A percentile compares a stretch with the other conserved stretches of the same genome.
phyloP scores from a whole-genome alignment of 2,888 invertebrate species.

The Acleris emargana region DNA sequence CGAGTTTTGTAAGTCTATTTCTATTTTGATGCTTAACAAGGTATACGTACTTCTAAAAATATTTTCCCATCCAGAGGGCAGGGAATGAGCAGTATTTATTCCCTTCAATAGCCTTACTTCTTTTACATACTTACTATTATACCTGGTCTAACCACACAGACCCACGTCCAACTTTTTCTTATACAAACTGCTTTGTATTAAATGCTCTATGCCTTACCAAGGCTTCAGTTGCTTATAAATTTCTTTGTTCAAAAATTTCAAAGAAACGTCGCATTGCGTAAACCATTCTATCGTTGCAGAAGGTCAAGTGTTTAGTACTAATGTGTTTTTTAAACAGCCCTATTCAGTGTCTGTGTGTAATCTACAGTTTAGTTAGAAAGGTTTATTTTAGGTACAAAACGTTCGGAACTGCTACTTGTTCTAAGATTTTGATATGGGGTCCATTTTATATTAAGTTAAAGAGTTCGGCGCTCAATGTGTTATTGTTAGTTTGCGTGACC shows the following conservation, averaged over 20 bases:
- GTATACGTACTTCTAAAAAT: too few relatives aligned
- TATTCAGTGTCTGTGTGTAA: constrained; percentile 9
- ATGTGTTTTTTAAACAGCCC: constrained; percentile 21
- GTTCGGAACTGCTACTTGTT: neutral
- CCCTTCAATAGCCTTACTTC: too few relatives aligned
- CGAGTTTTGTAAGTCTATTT: neutral
- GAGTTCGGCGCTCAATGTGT: neutral
- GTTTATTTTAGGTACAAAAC: constrained; percentile 1
- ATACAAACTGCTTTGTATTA: neutral
- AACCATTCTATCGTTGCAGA: constrained; percentile 38
- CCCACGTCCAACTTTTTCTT: neutral
- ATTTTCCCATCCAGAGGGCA: too few relatives aligned
- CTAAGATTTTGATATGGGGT: neutral
- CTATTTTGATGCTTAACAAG: neutral
- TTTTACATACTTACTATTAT: too few relatives aligned
- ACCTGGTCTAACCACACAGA: too few relatives aligned
- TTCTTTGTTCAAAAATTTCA: constrained; percentile 31
- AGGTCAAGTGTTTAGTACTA: constrained; percentile 24
- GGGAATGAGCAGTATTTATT: too few relatives aligned
- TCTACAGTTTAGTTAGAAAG: constrained; percentile 5
- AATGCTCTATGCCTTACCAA: constrained; percentile 27
- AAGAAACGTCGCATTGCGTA: constrained; percentile 59
- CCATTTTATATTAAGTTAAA: too few relatives aligned
- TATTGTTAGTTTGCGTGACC: constrained; percentile 27
- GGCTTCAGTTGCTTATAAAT: constrained; percentile 26